Evolutionary conservation across 2,888 invertebrate genomes (phyloP), one percentile per base, ranked within the genome.

Genomic region (Philopedon plagiatum): DNA sequence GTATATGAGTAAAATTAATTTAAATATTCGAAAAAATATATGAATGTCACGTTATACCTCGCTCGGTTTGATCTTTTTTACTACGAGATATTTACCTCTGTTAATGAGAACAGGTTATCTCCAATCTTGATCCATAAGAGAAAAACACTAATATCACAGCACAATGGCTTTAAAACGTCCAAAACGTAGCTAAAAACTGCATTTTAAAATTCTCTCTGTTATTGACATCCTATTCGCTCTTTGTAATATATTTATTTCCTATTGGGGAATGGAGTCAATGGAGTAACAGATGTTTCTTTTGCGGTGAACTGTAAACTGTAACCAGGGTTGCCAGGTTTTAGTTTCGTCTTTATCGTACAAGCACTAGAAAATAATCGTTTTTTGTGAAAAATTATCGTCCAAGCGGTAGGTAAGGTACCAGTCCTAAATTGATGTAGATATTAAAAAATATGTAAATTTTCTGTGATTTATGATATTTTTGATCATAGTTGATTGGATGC

Each of bases 91-190:
- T 39, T 41, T 58, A 58, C 58, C 58, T 58, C 39, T 26, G 37
- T 41, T 58, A 23, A 41, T 37, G 58, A 58, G 34, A 56, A 56
- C 56, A 64, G 39, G 49, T 46, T 34, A 49, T 19, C 54, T 39
- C 13, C 54, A 18, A 41, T 56, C 64, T 64, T 64, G 51, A 64
- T 64, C 64, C 56, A 54, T 56, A 64, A 39, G 19, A 64, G 32
- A 29, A 15, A 64, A 54, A 32, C 64, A 51, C 64, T 64, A 39
- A 54, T 64, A 64, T 64, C 64, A 63, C 63, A 64, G 54, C 37
- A 58, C 41, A 58, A 18, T 13, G 18, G 18, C 15, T 64, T 56
- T n/a, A 13, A 29, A 56, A 41, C 15, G 8, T 9, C 41, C 51
- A 4, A 39, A 18, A 29, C 26, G 26, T 9, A 26, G 32, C 49